These are phyloP conservation scores for Cavia aperea DNA, from an alignment of 2,113 vertebrate species.

Conservation along the genomic window DNA sequence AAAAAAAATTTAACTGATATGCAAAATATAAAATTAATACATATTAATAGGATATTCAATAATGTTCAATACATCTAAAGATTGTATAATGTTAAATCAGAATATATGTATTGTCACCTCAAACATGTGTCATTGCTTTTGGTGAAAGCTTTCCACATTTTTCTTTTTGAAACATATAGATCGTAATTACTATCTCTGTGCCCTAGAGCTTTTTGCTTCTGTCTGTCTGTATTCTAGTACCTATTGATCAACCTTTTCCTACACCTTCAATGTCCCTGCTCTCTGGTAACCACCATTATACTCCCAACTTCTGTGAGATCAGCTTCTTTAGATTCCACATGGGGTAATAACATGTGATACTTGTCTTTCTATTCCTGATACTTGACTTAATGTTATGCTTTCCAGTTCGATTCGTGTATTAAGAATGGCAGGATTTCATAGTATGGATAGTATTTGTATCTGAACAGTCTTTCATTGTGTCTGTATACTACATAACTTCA, in stretches of 20 bases:
- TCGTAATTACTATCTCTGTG: neutral
- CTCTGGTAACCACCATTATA: neutral
- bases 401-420: neutral
- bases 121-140: neutral
- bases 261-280: neutral
- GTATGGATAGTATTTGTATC: neutral
- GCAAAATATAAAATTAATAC: neutral
- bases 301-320: neutral
- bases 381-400: neutral
- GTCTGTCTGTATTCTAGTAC: no score
- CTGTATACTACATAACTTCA: neutral
- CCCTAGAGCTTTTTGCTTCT: neutral
- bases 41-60: neutral
- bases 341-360: no score
- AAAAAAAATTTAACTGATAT: neutral
- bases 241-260: neutral
- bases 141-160: neutral
- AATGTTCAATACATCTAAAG: neutral
- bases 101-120: neutral
- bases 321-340: neutral
- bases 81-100: neutral
- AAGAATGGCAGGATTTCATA: neutral
- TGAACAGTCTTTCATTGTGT: neutral
- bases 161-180: neutral
- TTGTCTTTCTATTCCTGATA: neutral